A percentile compares a stretch with the other conserved stretches of the same genome.
Conservation (phyloP, 2,113 vertebrate genomes). For the western clawed frog (Xenopus tropicalis) region DNA sequence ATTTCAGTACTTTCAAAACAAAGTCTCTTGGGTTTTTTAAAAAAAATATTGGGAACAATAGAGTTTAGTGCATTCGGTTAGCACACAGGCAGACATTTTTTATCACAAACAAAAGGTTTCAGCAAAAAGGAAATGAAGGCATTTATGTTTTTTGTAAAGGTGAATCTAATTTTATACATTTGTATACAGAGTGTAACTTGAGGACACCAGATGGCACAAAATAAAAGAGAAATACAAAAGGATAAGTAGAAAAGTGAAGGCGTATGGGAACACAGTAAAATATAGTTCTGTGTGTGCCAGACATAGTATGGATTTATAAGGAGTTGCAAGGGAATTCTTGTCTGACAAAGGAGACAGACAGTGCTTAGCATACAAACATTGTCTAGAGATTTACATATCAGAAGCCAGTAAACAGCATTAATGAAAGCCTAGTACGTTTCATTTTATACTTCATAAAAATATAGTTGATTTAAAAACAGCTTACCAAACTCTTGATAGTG, state of each 20-base stretch:
- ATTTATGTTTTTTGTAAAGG: conserved; percentile 5
- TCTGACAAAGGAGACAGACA: neutral
- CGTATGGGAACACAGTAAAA: neutral
- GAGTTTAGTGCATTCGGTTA: too few species aligned
- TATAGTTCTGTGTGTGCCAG: neutral
- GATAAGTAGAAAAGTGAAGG: neutral
- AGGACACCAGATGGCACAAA: neutral
- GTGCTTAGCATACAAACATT: neutral
- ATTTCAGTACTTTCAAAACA: too few species aligned
- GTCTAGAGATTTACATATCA: neutral
- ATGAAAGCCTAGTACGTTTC: neutral
- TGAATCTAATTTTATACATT: neutral
- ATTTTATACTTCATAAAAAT: neutral
- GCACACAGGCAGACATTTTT: neutral
- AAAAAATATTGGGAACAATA: too few species aligned
- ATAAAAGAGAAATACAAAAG: neutral
- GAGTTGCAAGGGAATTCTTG: neutral
- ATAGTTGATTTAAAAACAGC: too few species aligned
- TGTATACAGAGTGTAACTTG: neutral
- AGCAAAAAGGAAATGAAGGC: neutral
- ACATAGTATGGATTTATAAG: neutral
- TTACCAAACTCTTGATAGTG: too few species aligned
- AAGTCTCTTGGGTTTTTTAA: too few species aligned
- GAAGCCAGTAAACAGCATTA: neutral
- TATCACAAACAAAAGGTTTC: neutral